Percentiles rank a stretch among this genome's conserved stretches.
Conservation (phyloP, 2,113 vertebrate genomes). For the Ellobius talpinus region DNA sequence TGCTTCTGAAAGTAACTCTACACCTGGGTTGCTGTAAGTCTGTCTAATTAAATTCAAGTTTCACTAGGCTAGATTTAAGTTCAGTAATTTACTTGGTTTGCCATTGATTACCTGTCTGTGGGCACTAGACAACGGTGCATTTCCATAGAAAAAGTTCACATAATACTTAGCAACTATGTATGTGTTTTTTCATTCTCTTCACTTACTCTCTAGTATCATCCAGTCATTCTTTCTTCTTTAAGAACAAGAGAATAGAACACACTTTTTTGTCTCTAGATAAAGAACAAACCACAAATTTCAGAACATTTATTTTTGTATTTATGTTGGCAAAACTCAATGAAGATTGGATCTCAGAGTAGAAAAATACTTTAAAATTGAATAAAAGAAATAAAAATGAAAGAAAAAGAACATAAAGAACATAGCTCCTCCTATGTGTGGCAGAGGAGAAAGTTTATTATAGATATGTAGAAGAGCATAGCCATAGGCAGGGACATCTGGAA, state of each 20-base stretch:
- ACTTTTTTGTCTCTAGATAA: slow-evolving; percentile 6
- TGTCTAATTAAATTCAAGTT: not conserved
- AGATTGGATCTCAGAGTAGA: not conserved
- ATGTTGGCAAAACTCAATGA: not conserved
- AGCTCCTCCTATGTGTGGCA: not conserved
- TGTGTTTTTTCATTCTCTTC: not conserved
- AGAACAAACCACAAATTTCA: not conserved
- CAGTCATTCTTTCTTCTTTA: not conserved
- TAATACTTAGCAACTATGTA: not conserved
- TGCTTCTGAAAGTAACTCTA: not conserved
- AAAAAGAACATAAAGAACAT: not conserved
- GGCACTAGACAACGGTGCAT: not conserved
- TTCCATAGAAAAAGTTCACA: not conserved
- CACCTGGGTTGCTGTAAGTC: fast-evolving
- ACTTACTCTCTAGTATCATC: not conserved
- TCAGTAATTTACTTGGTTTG: not conserved
- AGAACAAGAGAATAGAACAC: not conserved
- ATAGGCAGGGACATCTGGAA: not conserved
- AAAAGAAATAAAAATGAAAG: not conserved
- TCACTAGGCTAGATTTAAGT: not conserved
- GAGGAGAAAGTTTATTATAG: not conserved
- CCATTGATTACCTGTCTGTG: too few relatives aligned
- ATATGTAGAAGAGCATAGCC: not conserved
- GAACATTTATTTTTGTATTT: not conserved
- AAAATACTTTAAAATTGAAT: not conserved